Conservation (phyloP, 2,888 invertebrate species). For the Spatulosminthurus flaviceps region DNA sequence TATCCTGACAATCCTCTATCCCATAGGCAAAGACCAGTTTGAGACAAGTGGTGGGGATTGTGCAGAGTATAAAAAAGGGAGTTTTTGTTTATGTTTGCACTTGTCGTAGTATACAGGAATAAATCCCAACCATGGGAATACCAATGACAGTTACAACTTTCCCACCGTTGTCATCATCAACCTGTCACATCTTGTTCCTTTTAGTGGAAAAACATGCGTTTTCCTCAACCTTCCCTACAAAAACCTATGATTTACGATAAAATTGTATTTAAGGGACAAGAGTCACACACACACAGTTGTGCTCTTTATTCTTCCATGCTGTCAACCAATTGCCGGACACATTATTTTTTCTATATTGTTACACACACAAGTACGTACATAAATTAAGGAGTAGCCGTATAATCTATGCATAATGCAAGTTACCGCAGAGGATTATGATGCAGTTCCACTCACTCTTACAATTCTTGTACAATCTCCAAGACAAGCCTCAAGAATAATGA, state of each 20-base stretch:
- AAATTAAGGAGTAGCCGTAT: no score
- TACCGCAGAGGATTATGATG: background rate
- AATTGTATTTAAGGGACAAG: background rate
- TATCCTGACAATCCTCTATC: no score
- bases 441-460: background rate
- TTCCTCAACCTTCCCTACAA: background rate
- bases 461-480: background rate
- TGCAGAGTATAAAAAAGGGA: background rate
- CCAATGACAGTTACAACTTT: conserved; percentile 40
- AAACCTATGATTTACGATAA: background rate
- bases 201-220: background rate
- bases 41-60: background rate
- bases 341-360: no score
- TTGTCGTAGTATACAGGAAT: conserved; percentile 7
- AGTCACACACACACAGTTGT: background rate
- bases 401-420: background rate
- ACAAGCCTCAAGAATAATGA: background rate
- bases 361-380: no score
- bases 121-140: conserved; percentile 15
- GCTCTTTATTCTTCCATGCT: background rate
- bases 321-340: no score
- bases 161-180: conserved; percentile 35
- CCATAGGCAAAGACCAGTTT: conserved; percentile 1
- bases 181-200: background rate
- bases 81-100: background rate